Evolutionary conservation across 1,140 invertebrate genomes (phyloP), one percentile per base, ranked within the genome.

Genomic region (Heliconius himera): DNA sequence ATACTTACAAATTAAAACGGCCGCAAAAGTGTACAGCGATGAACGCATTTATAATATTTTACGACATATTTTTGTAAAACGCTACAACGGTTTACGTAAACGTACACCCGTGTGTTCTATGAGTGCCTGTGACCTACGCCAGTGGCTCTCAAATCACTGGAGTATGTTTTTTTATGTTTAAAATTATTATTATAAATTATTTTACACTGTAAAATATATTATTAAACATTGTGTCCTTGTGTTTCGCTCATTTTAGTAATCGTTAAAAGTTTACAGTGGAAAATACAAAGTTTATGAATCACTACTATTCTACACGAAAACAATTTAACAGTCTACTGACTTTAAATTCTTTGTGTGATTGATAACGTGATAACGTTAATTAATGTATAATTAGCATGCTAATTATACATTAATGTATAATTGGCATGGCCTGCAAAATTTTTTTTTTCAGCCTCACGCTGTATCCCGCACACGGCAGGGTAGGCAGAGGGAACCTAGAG

Each of bases 321-420:
- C 60, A 66, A 66, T 66, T 66, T 66, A 66, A 66, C 60, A 66
- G 60, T 66, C 60, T 29, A 9, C 60, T 66, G 60, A 66, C 60
- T 66, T 66, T 29, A 2, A 66, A 29, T 66, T 66, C 11, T 66
- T 29, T 66, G 60, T 29, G 26, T 16, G 13, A 66, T 66, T 66
- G 60, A 66, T 66, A 29, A 66, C 22, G 9, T 66, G 56, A 66
- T 66, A 66, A 66, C 22, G 22, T 66, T 26, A 29, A 66, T 66
- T 66, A 66, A 6, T 26, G 11, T 26, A 26, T 26, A 26, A 26
- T 26, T 26, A 26, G 26, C 26, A 26, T 26, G 26, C 26, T 26
- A 26, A 26, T 26, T 26, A 26, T 26, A 26, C 26, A 26, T 26
- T 26, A n/a, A n/a, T n/a, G n/a, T n/a, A n/a, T n/a, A n/a, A n/a